Evolutionary conservation across 2,888 invertebrate genomes (phyloP), one percentile per base, ranked within the genome.

Genomic region (Drosophila monieri): DNA sequence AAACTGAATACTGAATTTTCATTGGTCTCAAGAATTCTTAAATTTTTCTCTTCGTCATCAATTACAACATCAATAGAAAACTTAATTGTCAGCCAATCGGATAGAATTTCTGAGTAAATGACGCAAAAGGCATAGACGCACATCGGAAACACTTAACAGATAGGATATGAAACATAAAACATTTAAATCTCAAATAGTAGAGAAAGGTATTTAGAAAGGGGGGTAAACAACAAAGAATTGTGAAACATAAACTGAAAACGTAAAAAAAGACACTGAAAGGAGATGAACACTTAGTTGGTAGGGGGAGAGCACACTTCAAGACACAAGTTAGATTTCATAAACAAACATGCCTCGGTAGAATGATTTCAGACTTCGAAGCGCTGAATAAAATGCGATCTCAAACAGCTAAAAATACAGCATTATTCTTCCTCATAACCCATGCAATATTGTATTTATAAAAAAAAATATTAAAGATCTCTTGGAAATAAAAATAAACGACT

Each of bases 51-150:
- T 46, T 77, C 44, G 39, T 62, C 74, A 84, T 75, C 71, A 84
- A 85, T 80, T 77, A 85, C 86, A 80, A 85, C 86, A 85, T 73
- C 79, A 73, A 86, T 76, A 74, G 66, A 55, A 48, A 55, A 46
- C 56, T 78, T 48, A 53, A 57, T 70, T 68, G 49, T 56, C 70
- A 70, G 75, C 78, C 81, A 84, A 84, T 74, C 66, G 52, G 5
- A 30, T 70, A 53, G 30, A 32, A 47, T 59, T 56, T 23, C 15
- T 47, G 52, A 55, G 39, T 39, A 49, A 43, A 59, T 9, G 27
- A 27, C 27, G 27, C 27, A 27, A 27, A 60, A 74, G 70, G 74
- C 72, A 73, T 65, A 73, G 80, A 78, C 75, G 72, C 80, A 74
- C 59, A 81, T 61, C 70, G 76, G 69, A 70, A 76, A 60, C 64